Evolutionary conservation across 2,888 invertebrate genomes (phyloP), one percentile per base, ranked within the genome.

Genomic region (Ommatoiulus sabulosus): DNA sequence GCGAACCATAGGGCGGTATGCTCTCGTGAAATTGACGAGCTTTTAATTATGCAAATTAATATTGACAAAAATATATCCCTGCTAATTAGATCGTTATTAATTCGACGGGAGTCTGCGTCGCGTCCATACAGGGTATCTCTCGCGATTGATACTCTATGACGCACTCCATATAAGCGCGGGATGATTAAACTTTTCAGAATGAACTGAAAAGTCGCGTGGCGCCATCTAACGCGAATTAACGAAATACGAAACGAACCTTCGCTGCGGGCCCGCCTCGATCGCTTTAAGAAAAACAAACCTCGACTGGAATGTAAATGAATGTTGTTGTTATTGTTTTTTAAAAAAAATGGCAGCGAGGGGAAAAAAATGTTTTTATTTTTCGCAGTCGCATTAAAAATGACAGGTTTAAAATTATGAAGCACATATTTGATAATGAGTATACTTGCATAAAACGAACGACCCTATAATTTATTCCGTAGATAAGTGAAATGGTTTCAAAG

Each of bases 11-110:
- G 17, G 20, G 72, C 72, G 72, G 20, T 24, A 72, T 72, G 72
- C 72, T 72, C n/a, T n/a, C n/a, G 72, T 20, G 72, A 6, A 8
- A 72, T 72, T 72, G 72, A 72, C 72, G 72, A 72, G 72, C 72
- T 72, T 72, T 72, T 72, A 72, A 72, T 72, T 72, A 72, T 72
- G 72, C 72, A 72, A 72, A 72, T 72, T 72, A 72, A 72, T 72
- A 72, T 72, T 72, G 72, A 72, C 24, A 72, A 72, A 72, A 72
- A 20, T 72, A 24, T 72, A 20, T 24, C 72, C 72, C 24, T 3
- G 8, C 7, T 72, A 72, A 72, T 72, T 72, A 72, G 72, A 72
- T 72, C 72, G 72, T 20, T 72, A 72, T 72, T 72, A 72, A 72
- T 72, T 72, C 1, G 72, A 72, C 8, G 24, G 20, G 2, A 72